Conservation (phyloP, 2,888 invertebrate species). For the Tipula helvola region DNA sequence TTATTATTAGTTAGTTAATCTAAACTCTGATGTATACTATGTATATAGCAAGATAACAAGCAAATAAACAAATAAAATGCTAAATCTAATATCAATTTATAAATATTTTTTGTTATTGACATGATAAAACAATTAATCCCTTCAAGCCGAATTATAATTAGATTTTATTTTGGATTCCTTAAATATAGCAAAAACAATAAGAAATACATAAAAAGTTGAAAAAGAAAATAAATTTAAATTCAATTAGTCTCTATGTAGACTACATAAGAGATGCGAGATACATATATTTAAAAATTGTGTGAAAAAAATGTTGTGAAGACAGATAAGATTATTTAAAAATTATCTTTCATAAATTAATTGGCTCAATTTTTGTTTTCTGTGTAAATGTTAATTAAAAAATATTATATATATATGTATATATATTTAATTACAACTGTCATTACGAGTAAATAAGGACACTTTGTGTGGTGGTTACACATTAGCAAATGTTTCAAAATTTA, state of each 20-base stretch:
- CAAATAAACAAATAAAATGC: neutral
- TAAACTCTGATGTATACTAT: neutral
- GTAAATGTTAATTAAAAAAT: neutral
- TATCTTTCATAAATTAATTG: neutral
- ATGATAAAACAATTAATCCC: neutral
- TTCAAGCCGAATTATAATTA: neutral
- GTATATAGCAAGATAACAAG: neutral
- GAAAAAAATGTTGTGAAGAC: neutral
- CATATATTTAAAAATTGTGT: neutral
- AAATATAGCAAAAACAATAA: neutral
- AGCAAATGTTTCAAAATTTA: neutral
- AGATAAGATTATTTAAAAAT: neutral
- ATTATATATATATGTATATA: too few relatives aligned
- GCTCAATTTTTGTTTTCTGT: neutral
- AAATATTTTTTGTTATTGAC: neutral
- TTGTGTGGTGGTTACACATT: neutral
- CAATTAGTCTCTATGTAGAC: neutral
- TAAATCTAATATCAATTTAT: neutral
- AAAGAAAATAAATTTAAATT: neutral
- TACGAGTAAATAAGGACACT: neutral
- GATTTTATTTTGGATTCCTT: neutral
- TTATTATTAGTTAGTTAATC: neutral
- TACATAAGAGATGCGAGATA: neutral
- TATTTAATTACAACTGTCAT: neutral
- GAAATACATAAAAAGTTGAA: neutral